Base-by-base conservation (phyloP, 2,113 vertebrate genomes). In the Mystacornis crossleyi region DNA sequence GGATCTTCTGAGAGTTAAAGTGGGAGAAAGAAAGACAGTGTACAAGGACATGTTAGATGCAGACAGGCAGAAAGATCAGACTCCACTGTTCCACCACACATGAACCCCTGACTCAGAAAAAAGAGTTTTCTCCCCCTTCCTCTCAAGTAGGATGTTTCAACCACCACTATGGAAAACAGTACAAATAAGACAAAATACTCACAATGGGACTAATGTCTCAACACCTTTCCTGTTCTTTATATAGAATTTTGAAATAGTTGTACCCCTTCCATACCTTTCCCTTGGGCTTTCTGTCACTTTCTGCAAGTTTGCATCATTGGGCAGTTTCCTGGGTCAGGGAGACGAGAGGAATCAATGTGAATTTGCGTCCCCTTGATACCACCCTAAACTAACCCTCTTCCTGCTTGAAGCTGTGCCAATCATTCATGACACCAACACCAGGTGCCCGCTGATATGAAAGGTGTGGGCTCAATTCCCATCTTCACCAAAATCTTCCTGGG, bases 371-470 rank as follows among this genome's bases (percentile, higher is more conserved):
- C 7, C 72, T 81, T 93, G 60, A 65, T 69, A 15, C 23, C 36
- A 48, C 58, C 43, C 42, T 86, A 80, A 83, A 86, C 31, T 18
- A 88, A 40, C 4, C 18, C 16, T 36, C 19, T 83, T 40, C 38
- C 13, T 81, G 3, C 53, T 66, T 72, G 50, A 65, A 93, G 54
- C 0, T 51, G 18, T 29, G 17, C 33, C 47, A 86, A 12, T 36
- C 29, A 64, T 33, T 15, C 19, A 66, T 2, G 3, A 47, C 6
- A 80, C 51, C 38, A 85, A 23, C 0, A 0, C 12, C 16, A 16
- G 9, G 15, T 57, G 24, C 42, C 51, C 55, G 45, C 40, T 62
- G 42, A 53, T 62, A 26, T 80, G 40, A 73, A 90, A 77, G 34
- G 48, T 58, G 5, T 16, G 60, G 18, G 42, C 70, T 86, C 74